Conservation (phyloP, 2,888 invertebrate species). For the Orthosia gothica region DNA sequence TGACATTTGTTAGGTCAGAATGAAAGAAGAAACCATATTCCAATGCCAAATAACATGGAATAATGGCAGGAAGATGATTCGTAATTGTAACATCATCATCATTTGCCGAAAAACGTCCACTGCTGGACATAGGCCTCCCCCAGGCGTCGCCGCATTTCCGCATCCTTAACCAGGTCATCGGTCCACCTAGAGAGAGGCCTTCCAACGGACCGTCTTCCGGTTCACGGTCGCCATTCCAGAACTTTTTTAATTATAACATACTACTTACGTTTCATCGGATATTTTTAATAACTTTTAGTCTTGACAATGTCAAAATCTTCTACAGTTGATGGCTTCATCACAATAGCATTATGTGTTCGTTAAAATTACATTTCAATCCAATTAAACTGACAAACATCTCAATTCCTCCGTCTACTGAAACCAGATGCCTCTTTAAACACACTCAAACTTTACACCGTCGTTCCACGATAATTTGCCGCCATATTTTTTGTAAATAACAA, state of each 20-base stretch:
- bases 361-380: slow-evolving; percentile 15
- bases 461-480: slow-evolving; percentile 14
- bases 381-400: slow-evolving; percentile 3
- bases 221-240: no score
- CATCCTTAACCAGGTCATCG: no score
- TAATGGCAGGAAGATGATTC: not conserved
- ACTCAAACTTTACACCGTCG: slow-evolving; percentile 27
- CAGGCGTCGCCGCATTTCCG: no score
- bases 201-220: no score
- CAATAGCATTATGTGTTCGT: not conserved
- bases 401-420: not conserved
- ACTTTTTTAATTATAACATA: no score
- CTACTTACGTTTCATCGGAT: not conserved
- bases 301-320: not conserved
- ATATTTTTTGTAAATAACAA: slow-evolving; percentile 57
- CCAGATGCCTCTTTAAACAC: slow-evolving; percentile 9
- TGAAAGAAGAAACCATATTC: no score
- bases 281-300: not conserved
- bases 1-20: no score
- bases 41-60: no score
- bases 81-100: no score
- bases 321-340: not conserved
- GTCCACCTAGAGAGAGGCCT: no score
- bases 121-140: no score
- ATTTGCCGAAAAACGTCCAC: no score